Base-by-base conservation (phyloP, 2,113 vertebrate genomes). In the Cheilinus undulatus region DNA sequence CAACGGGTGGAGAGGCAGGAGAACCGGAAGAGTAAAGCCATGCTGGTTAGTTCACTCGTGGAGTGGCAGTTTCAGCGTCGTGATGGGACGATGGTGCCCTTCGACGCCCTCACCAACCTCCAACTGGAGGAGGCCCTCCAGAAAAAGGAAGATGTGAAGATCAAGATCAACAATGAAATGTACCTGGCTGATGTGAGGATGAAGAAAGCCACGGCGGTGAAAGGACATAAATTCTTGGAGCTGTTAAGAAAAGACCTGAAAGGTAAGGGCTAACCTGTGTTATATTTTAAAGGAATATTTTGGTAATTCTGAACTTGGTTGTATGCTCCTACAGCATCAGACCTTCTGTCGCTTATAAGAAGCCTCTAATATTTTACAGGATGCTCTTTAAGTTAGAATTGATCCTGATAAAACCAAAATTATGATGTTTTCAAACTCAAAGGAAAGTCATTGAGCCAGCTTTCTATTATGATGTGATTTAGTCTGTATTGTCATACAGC, bases 101-200 rank as follows among this genome's bases (percentile, higher is more conserved):
- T 97, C 71, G 94, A 95, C 78, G 46, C 86, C 27, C 14, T 87
- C 20, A 91, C 83, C 51, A 99, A 95, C 86, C 81, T 93, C 48
- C 59, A 73, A 0, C 88, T 99, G 14, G 97, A 99, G 66, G 70
- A 92, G 30, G 95, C 95, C 30, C 90, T 62, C 49, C 19, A 23
- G 46, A 34, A 2, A 0, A 86, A 54, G 38, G 7, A 34, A n/a
- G 17, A 0, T 0, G 0, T 92, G 11, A 5, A 2, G 12, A 52
- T 98, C 66, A 72, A 24, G 49, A 92, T 97, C 60, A 34, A 85
- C 1, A 64, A 76, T 0, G 49, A 74, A 0, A 34, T 4, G 0
- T 96, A 90, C 84, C 75, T 0, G 0, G 95, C 93, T 0, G 0
- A 88, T 14, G 5, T 50, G 60, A 0, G 0, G 80, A 3, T 13